Evolutionary conservation across 2,797 vertebrate genomes (phyloP).

Genomic region (Esox masquinongy): DNA sequence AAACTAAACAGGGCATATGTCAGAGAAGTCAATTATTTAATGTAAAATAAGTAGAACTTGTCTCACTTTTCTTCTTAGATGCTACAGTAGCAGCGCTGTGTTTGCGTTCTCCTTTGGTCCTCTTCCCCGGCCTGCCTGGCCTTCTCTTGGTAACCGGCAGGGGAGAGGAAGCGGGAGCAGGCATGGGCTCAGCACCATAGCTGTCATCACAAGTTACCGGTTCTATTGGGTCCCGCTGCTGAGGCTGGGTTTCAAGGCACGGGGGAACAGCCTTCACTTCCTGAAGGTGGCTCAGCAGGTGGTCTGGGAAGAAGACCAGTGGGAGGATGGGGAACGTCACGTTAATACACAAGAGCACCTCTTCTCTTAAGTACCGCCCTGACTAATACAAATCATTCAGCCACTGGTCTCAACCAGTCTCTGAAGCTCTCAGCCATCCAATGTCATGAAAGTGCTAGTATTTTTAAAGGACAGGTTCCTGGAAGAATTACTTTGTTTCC

Average conservation of each 20-base stretch:
- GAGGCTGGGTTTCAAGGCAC: constrained; percentile 45
- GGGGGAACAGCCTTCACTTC: constrained; percentile 61
- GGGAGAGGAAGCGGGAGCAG: constrained; percentile 9
- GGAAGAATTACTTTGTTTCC: neutral
- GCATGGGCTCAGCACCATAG: constrained; percentile 28
- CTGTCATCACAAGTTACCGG: constrained; percentile 37
- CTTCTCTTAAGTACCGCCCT: neutral
- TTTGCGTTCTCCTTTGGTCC: constrained; percentile 74
- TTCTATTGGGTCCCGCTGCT: constrained; percentile 62
- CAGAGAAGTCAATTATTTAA: neutral
- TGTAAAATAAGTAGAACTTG: neutral
- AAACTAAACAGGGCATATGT: neutral
- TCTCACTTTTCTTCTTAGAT: constrained; percentile 62
- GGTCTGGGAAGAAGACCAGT: constrained; percentile 66
- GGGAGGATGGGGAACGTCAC: neutral
- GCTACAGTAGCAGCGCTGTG: constrained; percentile 52
- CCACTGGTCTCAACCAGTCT: neutral
- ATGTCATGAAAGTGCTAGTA: neutral
- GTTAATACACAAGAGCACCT: neutral
- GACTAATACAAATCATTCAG: neutral
- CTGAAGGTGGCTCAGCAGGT: constrained; percentile 77
- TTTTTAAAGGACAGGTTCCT: neutral
- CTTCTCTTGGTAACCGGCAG: constrained; percentile 74
- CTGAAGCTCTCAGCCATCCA: neutral
- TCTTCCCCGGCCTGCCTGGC: constrained; percentile 75